Base-by-base conservation (phyloP, 2,113 vertebrate genomes). In the Perca schrenkii region DNA sequence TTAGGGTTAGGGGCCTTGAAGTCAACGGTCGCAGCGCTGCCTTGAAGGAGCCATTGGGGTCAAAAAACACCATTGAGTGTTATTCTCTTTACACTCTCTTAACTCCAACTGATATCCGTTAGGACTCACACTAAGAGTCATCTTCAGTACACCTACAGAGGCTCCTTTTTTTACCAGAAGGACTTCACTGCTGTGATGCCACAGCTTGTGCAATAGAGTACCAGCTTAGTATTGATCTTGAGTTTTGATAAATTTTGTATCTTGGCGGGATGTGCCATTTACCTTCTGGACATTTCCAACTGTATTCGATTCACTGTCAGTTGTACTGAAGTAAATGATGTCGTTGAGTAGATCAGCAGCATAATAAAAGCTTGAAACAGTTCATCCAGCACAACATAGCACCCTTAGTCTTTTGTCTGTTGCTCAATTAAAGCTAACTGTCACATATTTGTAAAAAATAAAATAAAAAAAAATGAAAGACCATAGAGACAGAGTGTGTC, bases 161-260 rank as follows among this genome's bases (percentile, higher is more conserved):
- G 10, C 10, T 50, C 2, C 53, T 58, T 19, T 36, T 36, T 46
- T 58, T 40, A 2, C 17, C 12, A 53, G 46, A 54, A 34, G n/a
- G 28, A 49, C 34, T 58, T 66, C 11, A 8, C 56, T 65, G 43
- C 66, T 66, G 73, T 36, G 61, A 43, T 14, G 49, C 36, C 34
- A 6, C 80, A 63, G 72, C 49, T 4, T 75, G 72, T 10, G 25
- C n/a, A 0, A 19, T 4, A 16, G 25, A 43, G 21, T 6, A 5
- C 46, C 7, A 56, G 34, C 63, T n/a, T 34, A 10, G 54, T n/a
- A 40, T 58, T 68, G 85, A 87, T 77, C 61, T 5, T 5, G 15
- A 46, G 62, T 49, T 68, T 68, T 74, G 64, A 74, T 65, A 34
- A 16, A 78, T 49, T 40, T 50, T 47, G 34, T 22, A 52, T 31